Evolutionary conservation across 2,888 invertebrate species (phyloP), one percentile per base, ranked within the genome.

Genomic region (Homarus gammarus): DNA sequence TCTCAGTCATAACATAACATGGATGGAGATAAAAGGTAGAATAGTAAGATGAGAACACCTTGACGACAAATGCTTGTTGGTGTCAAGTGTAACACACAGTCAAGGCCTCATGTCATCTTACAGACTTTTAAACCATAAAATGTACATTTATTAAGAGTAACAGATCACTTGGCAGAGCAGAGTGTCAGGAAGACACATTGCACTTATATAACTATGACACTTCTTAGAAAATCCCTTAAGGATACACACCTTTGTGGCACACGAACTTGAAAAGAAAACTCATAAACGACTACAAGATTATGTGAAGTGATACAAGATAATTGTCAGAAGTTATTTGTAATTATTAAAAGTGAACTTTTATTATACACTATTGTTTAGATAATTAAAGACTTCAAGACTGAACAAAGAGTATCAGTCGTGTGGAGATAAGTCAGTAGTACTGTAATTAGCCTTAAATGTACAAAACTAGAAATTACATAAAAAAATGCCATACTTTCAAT

Each of bases 151-250:
- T 64, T 2, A 56, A 18, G 12, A 27, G 64, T 27, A 64, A 44
- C 10, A 27, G 36, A 33, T 56, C 31, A 36, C 31, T 33, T 49
- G 33, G 36, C 18, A 79, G 18, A 56, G 33, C 18, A n/a, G 56
- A 56, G n/a, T 84, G 73, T 18, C 33, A 56, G 27, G 31, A 61
- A 44, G 27, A 78, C 36, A 10, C 56, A 40, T 70, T 64, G 68
- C 78, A 78, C 86, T 72, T 86, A 72, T n/a, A 86, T 33, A 79
- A 78, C 79, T 86, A 86, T 86, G 86, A 86, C 86, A 86, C 85
- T 70, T 78, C 85, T 78, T 78, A 78, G 49, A 86, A 78, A 51
- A 18, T 86, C 51, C 75, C 51, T 61, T 72, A 38, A 79, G 49
- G 64, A 86, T 49, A 79, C 77, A 86, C 68, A 31, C 79, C 72